phyloP scores from a whole-genome alignment of 2,113 vertebrate genomes.

The Chaetodon auriga region DNA sequence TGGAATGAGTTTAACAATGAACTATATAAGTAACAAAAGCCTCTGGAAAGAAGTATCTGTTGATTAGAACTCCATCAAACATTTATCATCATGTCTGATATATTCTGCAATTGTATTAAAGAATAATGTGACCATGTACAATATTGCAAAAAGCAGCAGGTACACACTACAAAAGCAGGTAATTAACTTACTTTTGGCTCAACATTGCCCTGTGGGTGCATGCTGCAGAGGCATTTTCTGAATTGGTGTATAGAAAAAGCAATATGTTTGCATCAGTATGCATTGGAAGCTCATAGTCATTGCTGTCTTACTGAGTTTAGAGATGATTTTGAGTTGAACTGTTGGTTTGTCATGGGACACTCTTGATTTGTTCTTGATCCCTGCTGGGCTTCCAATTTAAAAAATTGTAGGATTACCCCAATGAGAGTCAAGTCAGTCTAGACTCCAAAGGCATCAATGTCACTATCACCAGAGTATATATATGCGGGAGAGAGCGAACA shows the following conservation, averaged over 20 bases:
- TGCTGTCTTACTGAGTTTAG: background rate
- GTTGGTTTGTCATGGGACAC: background rate
- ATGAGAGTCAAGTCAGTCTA: background rate
- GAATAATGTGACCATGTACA: no score
- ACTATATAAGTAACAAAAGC: no score
- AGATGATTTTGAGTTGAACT: background rate
- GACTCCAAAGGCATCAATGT: background rate
- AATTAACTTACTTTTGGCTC: no score
- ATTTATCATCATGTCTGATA: no score
- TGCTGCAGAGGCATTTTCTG: background rate
- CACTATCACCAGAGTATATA: no score
- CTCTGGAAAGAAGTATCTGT: no score
- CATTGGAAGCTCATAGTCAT: background rate
- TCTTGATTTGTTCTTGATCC: background rate
- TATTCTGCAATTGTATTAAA: no score
- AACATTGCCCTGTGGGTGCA: background rate
- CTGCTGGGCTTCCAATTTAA: slow-evolving; percentile 12
- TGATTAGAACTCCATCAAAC: no score
- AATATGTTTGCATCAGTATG: background rate
- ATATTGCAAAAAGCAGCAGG: no score
- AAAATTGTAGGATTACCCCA: background rate
- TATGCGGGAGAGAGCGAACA: no score
- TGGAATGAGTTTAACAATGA: no score
- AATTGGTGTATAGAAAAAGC: background rate
- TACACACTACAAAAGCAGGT: no score